A percentile compares a stretch with the other conserved stretches of the same genome.
These are phyloP conservation scores for Stichopus chloronotus DNA, from an alignment of 35 echinoderm and acorn worm genomes.

Conservation along the genomic window DNA sequence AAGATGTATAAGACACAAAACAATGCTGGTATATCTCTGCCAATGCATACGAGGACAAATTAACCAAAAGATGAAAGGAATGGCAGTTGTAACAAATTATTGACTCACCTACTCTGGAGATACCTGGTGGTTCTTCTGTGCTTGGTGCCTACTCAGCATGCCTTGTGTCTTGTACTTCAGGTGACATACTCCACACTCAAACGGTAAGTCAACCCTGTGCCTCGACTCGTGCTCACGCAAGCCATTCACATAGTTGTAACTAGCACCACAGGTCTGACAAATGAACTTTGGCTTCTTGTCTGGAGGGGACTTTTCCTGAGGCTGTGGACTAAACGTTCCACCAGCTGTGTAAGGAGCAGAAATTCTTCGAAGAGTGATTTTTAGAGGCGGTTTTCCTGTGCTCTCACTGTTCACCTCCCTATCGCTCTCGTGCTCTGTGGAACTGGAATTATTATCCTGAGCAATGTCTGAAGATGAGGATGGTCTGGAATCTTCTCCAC, in stretches of 20 bases:
- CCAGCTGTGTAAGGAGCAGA: background rate
- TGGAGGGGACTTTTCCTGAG: background rate
- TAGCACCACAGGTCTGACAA: slow-evolving; percentile 66
- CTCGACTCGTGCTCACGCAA: slow-evolving; percentile 54
- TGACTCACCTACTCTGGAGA: background rate
- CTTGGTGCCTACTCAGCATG: slow-evolving; percentile 65
- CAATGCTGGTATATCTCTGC: too few relatives aligned
- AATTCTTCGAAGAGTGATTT: slow-evolving; percentile 43
- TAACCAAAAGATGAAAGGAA: background rate
- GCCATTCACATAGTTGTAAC: slow-evolving; percentile 65
- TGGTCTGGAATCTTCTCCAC: background rate
- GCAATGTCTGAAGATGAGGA: background rate
- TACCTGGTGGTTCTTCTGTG: slow-evolving; percentile 62
- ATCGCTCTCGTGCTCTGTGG: background rate
- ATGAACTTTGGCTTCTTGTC: slow-evolving; percentile 62
- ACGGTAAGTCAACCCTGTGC: slow-evolving; percentile 47
- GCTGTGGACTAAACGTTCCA: slow-evolving; percentile 19
- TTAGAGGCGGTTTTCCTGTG: slow-evolving; percentile 25
- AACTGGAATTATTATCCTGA: background rate
- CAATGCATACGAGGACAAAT: too few relatives aligned
- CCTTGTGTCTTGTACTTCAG: slow-evolving; percentile 68
- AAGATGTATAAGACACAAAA: too few relatives aligned
- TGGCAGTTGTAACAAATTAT: background rate
- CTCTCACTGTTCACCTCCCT: background rate
- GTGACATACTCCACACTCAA: slow-evolving; percentile 58